Evolutionary conservation across 1,140 invertebrate genomes (phyloP), one percentile per base, ranked within the genome.

Genomic region (Scaptomyza montana): DNA sequence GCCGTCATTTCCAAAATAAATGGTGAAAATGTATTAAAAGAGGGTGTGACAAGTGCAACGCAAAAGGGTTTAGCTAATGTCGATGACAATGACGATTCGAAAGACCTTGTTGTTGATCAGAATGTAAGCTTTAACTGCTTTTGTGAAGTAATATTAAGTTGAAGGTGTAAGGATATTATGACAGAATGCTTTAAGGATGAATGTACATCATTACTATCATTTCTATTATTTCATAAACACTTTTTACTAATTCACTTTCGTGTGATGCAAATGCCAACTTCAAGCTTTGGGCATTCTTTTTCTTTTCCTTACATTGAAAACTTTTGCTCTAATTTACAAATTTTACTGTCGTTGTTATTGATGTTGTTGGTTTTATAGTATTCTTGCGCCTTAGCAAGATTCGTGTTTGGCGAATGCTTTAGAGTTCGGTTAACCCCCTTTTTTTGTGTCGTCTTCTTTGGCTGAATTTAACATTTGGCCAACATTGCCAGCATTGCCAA

Each of bases 401-500:
- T n/a, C 64, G 33, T 8, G 64, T 82, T 79, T 78, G 53, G 30
- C 36, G 75, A 81, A 78, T 81, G 79, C 79, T 78, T 78, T 78
- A 56, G 79, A 73, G 78, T 65, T 28, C 55, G 57, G 70, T 82
- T 71, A 62, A 74, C 70, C 78, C 69, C 21, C 1, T 21, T 21
- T 21, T 21, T 21, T 21, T 21, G 21, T 21, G 21, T 4, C 5
- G 10, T 41, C 21, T 80, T 66, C 61, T 63, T 72, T 66, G 51
- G 74, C 70, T 76, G 68, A 68, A 74, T 77, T 74, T 74, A 73
- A 68, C 68, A 74, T 77, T 74, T 74, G 74, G 54, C 70, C 71
- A 77, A 74, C 64, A 57, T 53, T 39, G 64, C 50, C 71, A 77
- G 69, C 64, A 64, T 53, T 39, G 57, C 50, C 51, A 47, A 28